Base-by-base conservation (phyloP, 2,888 invertebrate genomes). In the Silvanus unidentatus region DNA sequence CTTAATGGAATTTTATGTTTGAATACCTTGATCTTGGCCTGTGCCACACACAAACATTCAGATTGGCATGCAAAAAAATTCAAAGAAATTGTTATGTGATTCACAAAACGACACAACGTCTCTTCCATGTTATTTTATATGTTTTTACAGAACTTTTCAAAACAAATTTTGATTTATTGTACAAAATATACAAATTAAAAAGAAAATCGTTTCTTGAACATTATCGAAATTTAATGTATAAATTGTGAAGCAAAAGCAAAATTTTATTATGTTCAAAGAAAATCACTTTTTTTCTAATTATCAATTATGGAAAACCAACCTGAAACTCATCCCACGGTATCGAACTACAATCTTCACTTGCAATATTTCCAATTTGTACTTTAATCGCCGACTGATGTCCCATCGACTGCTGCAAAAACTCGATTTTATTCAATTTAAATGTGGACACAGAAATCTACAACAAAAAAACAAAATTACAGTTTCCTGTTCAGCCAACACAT, bases 281-380 rank as follows among this genome's bases (percentile, higher is more conserved):
- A n/a, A n/a, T n/a, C n/a, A n/a, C n/a, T n/a, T n/a, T n/a, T n/a
- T n/a, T n/a, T n/a, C n/a, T n/a, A n/a, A n/a, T n/a, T n/a, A n/a
- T n/a, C n/a, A n/a, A n/a, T n/a, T n/a, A n/a, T n/a, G n/a, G n/a
- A n/a, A n/a, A n/a, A 45, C 44, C 72, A 72, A 90, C 90, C 85
- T 95, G 94, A 75, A 96, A 87, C 73, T 94, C 94, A 65, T 94
- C 94, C 87, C 92, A 93, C 1, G 89, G 88, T 65, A 95, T 90
- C 34, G 89, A 84, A 32, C 84, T 80, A 63, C 90, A 91, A 70
- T 95, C 94, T 60, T 90, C 88, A 41, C 84, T 82, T 16, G 77
- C 77, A 4, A 95, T 72, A 53, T 86, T 77, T 6, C 82, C 78
- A 29, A 86, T 78, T 70, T 86, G 84, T 36, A 85, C 63, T 64